phyloP scores from a whole-genome alignment of 2,113 vertebrate species.

The Cacatua alba region DNA sequence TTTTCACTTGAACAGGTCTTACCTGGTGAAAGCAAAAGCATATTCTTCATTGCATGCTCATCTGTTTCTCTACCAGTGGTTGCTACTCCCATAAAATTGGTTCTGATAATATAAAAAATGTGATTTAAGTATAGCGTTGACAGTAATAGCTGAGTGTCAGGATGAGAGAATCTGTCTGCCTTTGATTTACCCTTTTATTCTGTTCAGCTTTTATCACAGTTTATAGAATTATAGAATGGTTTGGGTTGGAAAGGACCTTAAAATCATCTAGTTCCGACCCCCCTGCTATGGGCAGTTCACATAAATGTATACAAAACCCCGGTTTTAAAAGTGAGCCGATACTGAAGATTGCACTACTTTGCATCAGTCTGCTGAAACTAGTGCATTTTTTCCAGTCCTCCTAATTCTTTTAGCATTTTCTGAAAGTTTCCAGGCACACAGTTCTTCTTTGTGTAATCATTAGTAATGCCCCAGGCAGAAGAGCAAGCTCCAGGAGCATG shows the following conservation, averaged over 20 bases:
- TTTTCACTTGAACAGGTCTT: background rate
- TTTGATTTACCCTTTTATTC: background rate
- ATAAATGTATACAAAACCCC: accelerated
- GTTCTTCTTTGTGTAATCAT: background rate
- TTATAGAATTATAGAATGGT: background rate
- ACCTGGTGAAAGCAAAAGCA: background rate
- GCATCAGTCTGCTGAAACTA: background rate
- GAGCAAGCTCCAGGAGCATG: background rate
- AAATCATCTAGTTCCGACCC: background rate
- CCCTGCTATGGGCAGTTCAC: background rate
- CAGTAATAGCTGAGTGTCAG: background rate
- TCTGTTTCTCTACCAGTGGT: background rate
- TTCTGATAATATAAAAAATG: background rate
- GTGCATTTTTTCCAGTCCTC: background rate
- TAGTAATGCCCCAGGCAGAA: background rate
- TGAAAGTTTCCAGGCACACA: background rate
- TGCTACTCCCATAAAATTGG: background rate
- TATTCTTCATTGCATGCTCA: background rate
- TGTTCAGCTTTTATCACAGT: background rate
- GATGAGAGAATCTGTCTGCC: background rate
- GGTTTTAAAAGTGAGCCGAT: background rate
- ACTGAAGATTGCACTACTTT: background rate
- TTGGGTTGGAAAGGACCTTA: background rate
- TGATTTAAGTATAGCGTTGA: background rate
- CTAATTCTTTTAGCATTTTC: background rate